Base-by-base conservation (phyloP, 2,888 invertebrate genomes). In the Lasius platythorax region DNA sequence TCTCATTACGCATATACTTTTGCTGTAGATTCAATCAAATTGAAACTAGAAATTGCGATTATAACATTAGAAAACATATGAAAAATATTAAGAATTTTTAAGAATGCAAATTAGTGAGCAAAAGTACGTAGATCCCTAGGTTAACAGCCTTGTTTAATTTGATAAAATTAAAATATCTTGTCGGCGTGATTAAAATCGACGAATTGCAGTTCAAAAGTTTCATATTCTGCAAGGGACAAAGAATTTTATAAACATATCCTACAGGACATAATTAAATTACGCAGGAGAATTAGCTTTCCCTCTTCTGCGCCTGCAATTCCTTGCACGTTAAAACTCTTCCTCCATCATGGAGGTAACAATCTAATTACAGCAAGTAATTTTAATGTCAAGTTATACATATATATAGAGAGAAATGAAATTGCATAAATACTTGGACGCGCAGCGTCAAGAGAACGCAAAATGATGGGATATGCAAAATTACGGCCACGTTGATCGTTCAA, bases 401-500 rank as follows among this genome's bases (percentile, higher is more conserved):
- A 23, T 23, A 23, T 23, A 23, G 23, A 79, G 79, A 61, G 73
- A 73, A 73, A 58, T 28, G 79, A 81, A 81, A 81, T 73, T 73
- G 74, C 73, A 37, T 73, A 61, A 81, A 81, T 81, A 81, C 72
- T 46, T 73, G 37, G 8, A 37, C 56, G 18, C n/a, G n/a, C 28
- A 53, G 50, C 53, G 46, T 53, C 23, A 68, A 23, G 43, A 18
- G 46, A 56, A 23, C 43, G 61, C 23, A 33, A 50, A 50, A 53
- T 67, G 18, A 64, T n/a, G 12, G 50, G 46, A 61, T 46, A 30
- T 50, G n/a, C 23, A 72, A 50, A 84, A 50, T 46, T 81, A 67
- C 58, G 40, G 23, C 53, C 43, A 70, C 18, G 46, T 67, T 75
- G 64, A 64, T 9, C 63, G 68, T 81, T 76, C 86, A 89, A 89